phyloP scores from a whole-genome alignment of 2,888 invertebrate species.

The Chrysotoxum bicinctum region DNA sequence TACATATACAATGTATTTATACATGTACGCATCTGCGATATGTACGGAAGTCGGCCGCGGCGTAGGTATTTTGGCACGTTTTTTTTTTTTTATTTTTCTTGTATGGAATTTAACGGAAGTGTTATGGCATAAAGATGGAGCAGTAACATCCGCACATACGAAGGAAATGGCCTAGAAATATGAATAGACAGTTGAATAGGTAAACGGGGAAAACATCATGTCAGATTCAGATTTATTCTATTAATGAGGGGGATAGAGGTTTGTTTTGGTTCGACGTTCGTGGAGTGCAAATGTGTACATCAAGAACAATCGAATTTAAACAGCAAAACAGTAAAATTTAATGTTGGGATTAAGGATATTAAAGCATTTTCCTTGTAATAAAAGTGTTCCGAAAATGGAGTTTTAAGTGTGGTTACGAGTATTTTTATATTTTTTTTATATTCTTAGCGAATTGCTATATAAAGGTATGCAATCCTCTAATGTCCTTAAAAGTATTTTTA shows the following conservation, averaged over 20 bases:
- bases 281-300: background rate
- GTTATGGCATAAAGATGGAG: slow-evolving; percentile 35
- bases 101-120: slow-evolving; percentile 48
- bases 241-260: slow-evolving; percentile 13
- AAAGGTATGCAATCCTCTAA: too few relatives aligned
- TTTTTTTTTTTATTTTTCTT: slow-evolving; percentile 17
- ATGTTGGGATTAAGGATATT: background rate
- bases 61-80: slow-evolving; percentile 32
- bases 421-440: too few relatives aligned
- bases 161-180: slow-evolving; percentile 63
- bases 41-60: slow-evolving; percentile 30
- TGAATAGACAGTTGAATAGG: slow-evolving; percentile 55
- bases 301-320: background rate
- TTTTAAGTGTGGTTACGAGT: too few relatives aligned
- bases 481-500: too few relatives aligned
- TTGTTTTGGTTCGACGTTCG: background rate
- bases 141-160: slow-evolving; percentile 37
- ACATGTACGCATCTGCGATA: background rate
- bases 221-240: slow-evolving; percentile 11
- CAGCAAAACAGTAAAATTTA: background rate
- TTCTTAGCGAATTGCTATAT: too few relatives aligned
- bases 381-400: background rate
- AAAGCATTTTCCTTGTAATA: background rate
- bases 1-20: background rate
- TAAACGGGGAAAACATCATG: slow-evolving; percentile 55